phyloP scores from a whole-genome alignment of 2,888 invertebrate species.

The Leptodirus hochenwartii region DNA sequence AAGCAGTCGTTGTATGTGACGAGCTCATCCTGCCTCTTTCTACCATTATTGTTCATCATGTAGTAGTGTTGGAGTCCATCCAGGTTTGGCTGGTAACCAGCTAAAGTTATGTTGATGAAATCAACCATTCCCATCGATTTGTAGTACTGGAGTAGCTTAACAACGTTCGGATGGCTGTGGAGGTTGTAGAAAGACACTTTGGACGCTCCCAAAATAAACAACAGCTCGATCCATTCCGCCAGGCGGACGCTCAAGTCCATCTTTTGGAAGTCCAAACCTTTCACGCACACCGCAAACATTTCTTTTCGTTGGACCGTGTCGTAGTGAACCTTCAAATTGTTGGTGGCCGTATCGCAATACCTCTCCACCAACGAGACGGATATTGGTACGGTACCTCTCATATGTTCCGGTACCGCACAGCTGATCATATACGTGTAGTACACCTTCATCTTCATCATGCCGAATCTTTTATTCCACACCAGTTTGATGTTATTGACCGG shows the following conservation, averaged over 20 bases:
- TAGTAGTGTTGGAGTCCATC: conserved; percentile 1
- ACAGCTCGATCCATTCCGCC: conserved; percentile 1
- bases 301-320: background rate
- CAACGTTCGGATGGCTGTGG: background rate
- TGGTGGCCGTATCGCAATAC: background rate
- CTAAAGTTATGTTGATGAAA: too few species aligned
- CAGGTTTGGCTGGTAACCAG: background rate
- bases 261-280: conserved; percentile 1
- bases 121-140: conserved; percentile 4
- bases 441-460: background rate
- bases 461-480: background rate
- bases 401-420: background rate
- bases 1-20: conserved; percentile 86
- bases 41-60: conserved; percentile 2
- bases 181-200: background rate
- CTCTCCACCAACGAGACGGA: conserved; percentile 1
- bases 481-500: background rate
- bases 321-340: background rate
- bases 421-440: background rate
- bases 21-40: conserved; percentile 77
- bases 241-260: background rate
- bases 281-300: conserved; percentile 1
- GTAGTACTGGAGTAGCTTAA: background rate
- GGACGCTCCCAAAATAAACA: background rate
- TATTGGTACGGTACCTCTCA: background rate